Percentiles rank a stretch among this genome's conserved stretches.
Conservation (phyloP, 2,888 invertebrate genomes). For the Coronaproctus castanopsis region DNA sequence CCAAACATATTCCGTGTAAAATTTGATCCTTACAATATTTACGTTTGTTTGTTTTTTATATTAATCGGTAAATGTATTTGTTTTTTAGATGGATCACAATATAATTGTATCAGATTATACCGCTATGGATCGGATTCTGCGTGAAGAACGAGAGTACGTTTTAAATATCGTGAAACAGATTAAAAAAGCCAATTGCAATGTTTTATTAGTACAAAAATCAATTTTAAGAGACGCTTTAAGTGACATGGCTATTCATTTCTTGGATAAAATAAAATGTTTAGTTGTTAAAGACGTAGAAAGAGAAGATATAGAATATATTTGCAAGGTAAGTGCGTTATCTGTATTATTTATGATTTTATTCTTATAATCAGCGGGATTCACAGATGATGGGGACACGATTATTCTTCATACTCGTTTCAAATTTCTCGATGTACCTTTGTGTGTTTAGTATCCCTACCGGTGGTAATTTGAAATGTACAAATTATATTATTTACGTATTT, state of each 20-base stretch:
- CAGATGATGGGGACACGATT: no score
- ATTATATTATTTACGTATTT: no score
- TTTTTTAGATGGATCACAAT: constrained; percentile 71
- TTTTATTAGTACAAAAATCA: constrained; percentile 73
- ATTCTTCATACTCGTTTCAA: no score
- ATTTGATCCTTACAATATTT: no score
- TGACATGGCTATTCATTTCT: constrained; percentile 89
- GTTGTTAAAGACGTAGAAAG: constrained; percentile 95
- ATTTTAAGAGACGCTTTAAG: constrained; percentile 74
- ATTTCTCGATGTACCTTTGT: no score
- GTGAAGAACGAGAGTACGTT: constrained; percentile 94
- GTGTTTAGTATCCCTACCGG: no score
- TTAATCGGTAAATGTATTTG: no score
- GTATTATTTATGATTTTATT: no score
- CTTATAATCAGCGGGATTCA: no score
- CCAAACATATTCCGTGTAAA: no score
- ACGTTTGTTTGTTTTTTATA: no score
- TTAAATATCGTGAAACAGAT: constrained; percentile 96
- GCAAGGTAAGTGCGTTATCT: constrained; percentile 38
- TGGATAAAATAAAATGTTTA: constrained; percentile 97
- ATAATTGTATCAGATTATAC: constrained; percentile 93
- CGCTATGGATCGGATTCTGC: constrained; percentile 97
- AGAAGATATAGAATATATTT: constrained; percentile 93
- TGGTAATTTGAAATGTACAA: no score
- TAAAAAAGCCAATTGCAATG: constrained; percentile 95